phyloP scores from a whole-genome alignment of 2,797 vertebrate species.

The Gorsachius magnificus region DNA sequence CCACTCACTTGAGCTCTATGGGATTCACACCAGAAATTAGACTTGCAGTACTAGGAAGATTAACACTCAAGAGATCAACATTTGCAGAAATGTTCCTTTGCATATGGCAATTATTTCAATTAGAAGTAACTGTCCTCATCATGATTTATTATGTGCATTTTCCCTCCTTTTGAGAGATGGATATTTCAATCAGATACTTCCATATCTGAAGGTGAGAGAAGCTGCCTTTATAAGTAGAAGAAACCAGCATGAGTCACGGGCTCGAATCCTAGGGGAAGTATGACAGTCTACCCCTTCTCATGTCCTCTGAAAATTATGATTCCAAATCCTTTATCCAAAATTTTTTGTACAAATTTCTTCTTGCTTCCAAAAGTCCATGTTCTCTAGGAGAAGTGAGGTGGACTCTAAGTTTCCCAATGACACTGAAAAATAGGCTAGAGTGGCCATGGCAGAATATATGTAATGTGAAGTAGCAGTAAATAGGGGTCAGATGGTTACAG shows the following conservation, averaged over 20 bases:
- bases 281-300: background rate
- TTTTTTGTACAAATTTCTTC: background rate
- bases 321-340: background rate
- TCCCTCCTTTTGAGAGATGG: background rate
- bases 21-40: background rate
- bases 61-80: background rate
- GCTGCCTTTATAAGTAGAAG: background rate
- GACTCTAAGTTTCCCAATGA: background rate
- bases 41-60: background rate
- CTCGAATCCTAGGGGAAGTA: background rate
- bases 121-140: background rate
- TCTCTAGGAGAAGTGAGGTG: background rate
- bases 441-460: background rate
- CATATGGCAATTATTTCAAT: background rate
- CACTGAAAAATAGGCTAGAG: background rate
- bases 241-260: background rate
- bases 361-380: background rate
- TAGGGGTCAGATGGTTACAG: background rate
- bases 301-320: background rate
- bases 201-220: background rate
- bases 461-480: background rate
- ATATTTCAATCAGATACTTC: background rate
- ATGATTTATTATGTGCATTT: background rate
- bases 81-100: background rate
- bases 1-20: background rate